Base-by-base conservation (phyloP, 2,797 vertebrate species). In the Sebastes paucispinis region DNA sequence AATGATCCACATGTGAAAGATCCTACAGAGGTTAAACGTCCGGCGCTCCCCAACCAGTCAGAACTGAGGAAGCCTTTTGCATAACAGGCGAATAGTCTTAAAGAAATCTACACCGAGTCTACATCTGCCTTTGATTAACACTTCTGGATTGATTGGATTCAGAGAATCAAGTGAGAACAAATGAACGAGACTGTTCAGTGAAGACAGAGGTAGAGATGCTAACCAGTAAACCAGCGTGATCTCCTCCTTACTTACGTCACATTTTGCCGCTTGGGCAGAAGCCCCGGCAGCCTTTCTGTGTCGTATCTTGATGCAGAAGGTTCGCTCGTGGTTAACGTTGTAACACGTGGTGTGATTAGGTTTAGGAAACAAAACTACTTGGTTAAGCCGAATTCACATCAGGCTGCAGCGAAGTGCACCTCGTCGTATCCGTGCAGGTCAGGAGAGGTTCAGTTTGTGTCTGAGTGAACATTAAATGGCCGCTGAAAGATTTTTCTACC, bases 401-500 rank as follows among this genome's bases (percentile, higher is more conserved):
- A 16, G 39, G 39, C 39, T 14, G 39, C 39, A 43, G 39, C 14
- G 13, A 43, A 43, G 39, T 13, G 36, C 36, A 36, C 36, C 36
- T 36, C 11, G 43, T 63, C 1, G 3, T 57, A 8, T 36, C 3
- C 25, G 11, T 62, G 60, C 25, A 69, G 47, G 22, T 66, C 8
- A 39, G 29, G 6, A n/a, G 32, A 24, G 8, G 8, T 20, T 73
- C 32, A 60, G 47, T 60, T 29, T 55, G 58, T 68, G 47, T 63
- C 8, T 43, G 14, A 52, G 7, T 68, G 18, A 75, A 59, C 50
- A 47, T 43, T 59, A 18, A 34, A 57, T n/a, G 22, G 12, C 6
- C 43, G 16, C 27, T 22, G 22, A 43, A 65, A 43, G 34, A 43
- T 65, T 43, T 39, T 65, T 43, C 85, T 91, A 77, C 85, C 85